A percentile compares a stretch with the other conserved stretches of the same genome.
Conservation (phyloP, 2,888 invertebrate species). For the Erebia epiphron region DNA sequence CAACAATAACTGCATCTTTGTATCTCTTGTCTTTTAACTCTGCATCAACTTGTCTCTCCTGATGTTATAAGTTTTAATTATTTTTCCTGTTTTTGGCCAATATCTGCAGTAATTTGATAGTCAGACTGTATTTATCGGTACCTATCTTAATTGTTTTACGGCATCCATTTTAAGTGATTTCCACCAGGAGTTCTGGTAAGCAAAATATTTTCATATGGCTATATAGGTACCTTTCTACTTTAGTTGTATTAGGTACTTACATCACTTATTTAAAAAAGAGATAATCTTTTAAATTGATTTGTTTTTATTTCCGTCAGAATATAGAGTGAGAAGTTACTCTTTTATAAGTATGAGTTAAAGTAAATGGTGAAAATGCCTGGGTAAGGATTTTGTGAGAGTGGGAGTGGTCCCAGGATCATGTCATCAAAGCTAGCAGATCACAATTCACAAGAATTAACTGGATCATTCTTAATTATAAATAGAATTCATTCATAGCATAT, state of each 20-base stretch:
- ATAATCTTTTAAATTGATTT: conserved; percentile 42
- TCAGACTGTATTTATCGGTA: neutral
- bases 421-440: conserved; percentile 10
- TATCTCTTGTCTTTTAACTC: too few relatives aligned
- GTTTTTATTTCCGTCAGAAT: conserved; percentile 65
- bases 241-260: conserved; percentile 67
- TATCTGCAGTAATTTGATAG: neutral
- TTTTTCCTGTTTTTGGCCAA: neutral
- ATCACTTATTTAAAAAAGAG: conserved; percentile 49
- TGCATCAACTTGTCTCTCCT: too few relatives aligned
- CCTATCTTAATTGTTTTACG: neutral
- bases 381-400: conserved; percentile 77
- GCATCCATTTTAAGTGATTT: neutral
- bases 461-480: neutral
- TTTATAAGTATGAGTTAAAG: conserved; percentile 32
- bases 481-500: neutral
- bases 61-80: neutral
- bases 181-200: conserved; percentile 28
- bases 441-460: conserved; percentile 6
- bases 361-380: conserved; percentile 67
- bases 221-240: conserved; percentile 51
- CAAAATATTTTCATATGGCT: conserved; percentile 14
- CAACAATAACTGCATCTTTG: neutral
- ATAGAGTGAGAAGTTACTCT: conserved; percentile 26
- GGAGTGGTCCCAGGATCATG: conserved; percentile 61